These are phyloP conservation scores for Vidua chalybeata DNA, from an alignment of 2,113 vertebrate species.

Conservation along the genomic window DNA sequence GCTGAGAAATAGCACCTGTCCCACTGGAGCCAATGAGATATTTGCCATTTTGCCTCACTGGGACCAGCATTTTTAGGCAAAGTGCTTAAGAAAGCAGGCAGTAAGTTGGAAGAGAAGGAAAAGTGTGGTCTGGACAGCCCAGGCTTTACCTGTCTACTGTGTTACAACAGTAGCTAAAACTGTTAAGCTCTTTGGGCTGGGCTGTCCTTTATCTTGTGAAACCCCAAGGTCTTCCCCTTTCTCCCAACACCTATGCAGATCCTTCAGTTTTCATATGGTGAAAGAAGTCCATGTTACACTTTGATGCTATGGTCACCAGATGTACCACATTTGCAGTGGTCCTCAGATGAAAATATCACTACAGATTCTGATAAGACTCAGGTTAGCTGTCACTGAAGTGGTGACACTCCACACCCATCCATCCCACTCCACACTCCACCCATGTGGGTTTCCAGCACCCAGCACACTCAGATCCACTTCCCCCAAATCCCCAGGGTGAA, in stretches of 20 bases:
- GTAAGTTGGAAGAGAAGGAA: neutral
- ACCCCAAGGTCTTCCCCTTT: neutral
- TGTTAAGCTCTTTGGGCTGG: neutral
- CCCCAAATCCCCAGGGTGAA: neutral
- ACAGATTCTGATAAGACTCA: neutral
- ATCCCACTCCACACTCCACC: neutral
- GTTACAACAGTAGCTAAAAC: neutral
- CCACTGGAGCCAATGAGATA: neutral
- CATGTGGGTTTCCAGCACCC: neutral
- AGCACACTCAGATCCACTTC: neutral
- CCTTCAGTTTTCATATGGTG: neutral
- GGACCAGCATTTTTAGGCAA: neutral
- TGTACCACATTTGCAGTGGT: neutral
- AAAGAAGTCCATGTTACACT: neutral
- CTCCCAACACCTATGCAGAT: neutral
- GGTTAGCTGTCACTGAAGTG: neutral
- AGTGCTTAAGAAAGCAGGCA: neutral
- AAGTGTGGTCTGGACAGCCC: neutral
- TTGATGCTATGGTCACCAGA: neutral
- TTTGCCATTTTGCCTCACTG: neutral
- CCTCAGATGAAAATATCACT: neutral
- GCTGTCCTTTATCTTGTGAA: neutral
- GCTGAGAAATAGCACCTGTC: neutral
- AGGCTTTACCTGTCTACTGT: neutral
- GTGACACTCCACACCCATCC: neutral